Percentiles rank a stretch among this genome's conserved stretches.
Conservation (phyloP, 1,140 invertebrate genomes). For the Pseudomyrmex flavicornis region DNA sequence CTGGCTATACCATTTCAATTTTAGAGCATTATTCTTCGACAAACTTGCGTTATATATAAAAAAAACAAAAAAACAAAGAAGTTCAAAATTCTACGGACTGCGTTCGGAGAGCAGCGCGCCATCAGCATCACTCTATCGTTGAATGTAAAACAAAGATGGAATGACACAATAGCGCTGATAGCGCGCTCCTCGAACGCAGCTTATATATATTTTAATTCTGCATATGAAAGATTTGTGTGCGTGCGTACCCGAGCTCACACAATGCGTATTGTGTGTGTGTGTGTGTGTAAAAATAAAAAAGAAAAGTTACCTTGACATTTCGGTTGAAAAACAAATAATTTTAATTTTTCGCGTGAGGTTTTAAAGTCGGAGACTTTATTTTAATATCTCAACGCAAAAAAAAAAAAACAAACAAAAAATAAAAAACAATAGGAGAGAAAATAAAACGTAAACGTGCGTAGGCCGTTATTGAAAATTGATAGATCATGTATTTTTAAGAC, state of each 20-base stretch:
- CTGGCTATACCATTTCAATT: constrained; percentile 18
- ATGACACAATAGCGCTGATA: too few species aligned
- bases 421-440: not conserved
- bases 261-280: too few species aligned
- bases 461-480: constrained; percentile 51
- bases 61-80: not conserved
- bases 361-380: too few species aligned
- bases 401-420: not conserved
- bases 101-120: too few species aligned
- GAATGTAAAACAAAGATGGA: too few species aligned
- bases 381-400: not conserved
- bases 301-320: not conserved
- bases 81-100: not conserved
- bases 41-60: not conserved
- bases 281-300: too few species aligned
- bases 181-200: too few species aligned
- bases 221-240: too few species aligned
- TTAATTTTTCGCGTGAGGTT: not conserved
- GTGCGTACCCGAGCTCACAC: too few species aligned
- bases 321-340: not conserved
- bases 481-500: constrained; percentile 58
- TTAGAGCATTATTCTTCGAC: not conserved
- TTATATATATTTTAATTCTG: too few species aligned
- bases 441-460: not conserved
- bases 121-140: too few species aligned